A percentile compares a stretch with the other conserved stretches of the same genome.
Evolutionary conservation across 2,797 vertebrate genomes (phyloP).

Genomic region (Oryzias sinensis): DNA sequence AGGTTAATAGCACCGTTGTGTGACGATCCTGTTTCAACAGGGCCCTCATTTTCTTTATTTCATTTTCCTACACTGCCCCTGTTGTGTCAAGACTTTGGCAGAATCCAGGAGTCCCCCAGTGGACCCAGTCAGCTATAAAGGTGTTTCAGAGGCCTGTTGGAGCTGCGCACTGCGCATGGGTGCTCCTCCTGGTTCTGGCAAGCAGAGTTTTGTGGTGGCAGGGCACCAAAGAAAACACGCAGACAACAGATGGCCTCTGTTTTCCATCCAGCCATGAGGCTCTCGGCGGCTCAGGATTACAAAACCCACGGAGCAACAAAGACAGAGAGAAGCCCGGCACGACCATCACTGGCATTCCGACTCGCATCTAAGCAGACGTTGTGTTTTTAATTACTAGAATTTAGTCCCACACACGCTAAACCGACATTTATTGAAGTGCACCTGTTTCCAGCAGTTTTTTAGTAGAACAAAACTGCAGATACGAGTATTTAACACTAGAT

Average conservation of each 20-base stretch:
- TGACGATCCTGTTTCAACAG: slow-evolving; percentile 43
- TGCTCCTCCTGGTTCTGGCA: slow-evolving; percentile 62
- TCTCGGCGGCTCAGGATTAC: slow-evolving; percentile 43
- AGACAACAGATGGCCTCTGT: slow-evolving; percentile 67
- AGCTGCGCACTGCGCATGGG: slow-evolving; percentile 37
- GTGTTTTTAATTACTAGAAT: no score
- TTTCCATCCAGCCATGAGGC: slow-evolving; percentile 51
- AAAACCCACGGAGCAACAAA: slow-evolving; percentile 38
- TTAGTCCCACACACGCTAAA: not conserved
- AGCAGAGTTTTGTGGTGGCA: slow-evolving; percentile 52
- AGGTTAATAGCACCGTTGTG: slow-evolving; percentile 59
- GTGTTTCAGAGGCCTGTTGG: slow-evolving; percentile 51
- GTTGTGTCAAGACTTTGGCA: slow-evolving; percentile 46
- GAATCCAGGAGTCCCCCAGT: slow-evolving; percentile 30
- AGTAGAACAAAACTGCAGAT: not conserved
- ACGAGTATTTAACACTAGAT: slow-evolving; percentile 62
- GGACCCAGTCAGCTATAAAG: slow-evolving; percentile 49
- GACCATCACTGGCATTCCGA: slow-evolving; percentile 28
- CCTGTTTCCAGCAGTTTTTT: no score
- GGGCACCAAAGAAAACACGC: slow-evolving; percentile 65
- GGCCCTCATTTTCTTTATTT: slow-evolving; percentile 1
- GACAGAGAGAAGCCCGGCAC: slow-evolving; percentile 13
- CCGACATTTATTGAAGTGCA: not conserved
- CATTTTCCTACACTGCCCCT: slow-evolving; percentile 28
- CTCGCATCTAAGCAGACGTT: not conserved